Percentiles rank a stretch among this genome's conserved stretches.
Conservation (phyloP, 2,797 vertebrate species). For the Galagoides demidoff region DNA sequence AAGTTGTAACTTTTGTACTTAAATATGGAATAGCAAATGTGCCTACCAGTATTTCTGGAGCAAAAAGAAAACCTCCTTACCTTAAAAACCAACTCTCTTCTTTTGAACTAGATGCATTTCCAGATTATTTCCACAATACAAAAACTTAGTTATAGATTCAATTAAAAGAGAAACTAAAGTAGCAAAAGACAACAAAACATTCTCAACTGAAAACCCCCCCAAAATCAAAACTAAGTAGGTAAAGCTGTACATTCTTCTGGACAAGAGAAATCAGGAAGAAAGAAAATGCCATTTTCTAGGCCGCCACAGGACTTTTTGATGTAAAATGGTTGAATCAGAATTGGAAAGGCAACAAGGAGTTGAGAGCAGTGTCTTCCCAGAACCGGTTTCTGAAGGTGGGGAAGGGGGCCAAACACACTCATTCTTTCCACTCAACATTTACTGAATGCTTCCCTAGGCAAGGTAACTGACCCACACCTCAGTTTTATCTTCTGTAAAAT, state of each 20-base stretch:
- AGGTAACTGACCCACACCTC: not conserved
- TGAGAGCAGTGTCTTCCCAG: conserved; percentile 50
- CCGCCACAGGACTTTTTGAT: conserved; percentile 28
- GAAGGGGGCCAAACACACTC: not conserved
- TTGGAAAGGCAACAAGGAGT: conserved; percentile 9
- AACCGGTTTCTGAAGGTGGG: conserved; percentile 55
- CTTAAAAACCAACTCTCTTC: conserved; percentile 46
- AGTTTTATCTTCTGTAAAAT: conserved; percentile 35
- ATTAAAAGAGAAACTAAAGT: conserved; percentile 19
- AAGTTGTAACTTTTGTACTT: conserved; percentile 33
- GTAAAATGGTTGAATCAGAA: conserved; percentile 64
- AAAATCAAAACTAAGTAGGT: not conserved
- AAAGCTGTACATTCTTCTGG: not conserved
- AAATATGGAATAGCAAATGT: conserved; percentile 14
- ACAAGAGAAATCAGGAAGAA: conserved; percentile 45
- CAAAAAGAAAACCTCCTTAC: conserved; percentile 24
- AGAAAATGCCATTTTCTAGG: conserved; percentile 48
- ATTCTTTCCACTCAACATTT: conserved; percentile 40
- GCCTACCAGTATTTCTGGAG: not conserved
- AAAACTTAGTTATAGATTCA: conserved; percentile 37
- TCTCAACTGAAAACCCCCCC: conserved; percentile 19
- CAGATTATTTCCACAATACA: conserved; percentile 9
- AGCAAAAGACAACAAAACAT: conserved; percentile 37
- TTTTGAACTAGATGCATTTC: conserved; percentile 46
- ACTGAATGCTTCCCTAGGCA: not conserved